Conservation (phyloP, 2,888 invertebrate species). For the Cantharis flavilabris region DNA sequence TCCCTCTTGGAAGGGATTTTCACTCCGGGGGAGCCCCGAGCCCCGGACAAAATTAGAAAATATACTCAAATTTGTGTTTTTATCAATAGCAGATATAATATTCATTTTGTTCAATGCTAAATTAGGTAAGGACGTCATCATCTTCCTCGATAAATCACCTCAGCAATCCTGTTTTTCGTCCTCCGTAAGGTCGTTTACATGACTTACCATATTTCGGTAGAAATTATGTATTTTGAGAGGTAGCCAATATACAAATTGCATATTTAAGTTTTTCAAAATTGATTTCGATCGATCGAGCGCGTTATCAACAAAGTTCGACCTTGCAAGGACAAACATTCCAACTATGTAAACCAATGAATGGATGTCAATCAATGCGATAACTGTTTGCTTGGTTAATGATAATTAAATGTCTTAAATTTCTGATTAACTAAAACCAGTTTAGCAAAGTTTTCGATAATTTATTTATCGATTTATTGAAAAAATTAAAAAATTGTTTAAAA, state of each 20-base stretch:
- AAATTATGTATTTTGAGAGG: not conserved
- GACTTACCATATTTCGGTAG: not conserved
- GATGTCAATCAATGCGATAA: not conserved
- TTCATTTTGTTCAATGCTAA: not conserved
- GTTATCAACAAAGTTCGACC: not conserved
- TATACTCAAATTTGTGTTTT: too few species aligned
- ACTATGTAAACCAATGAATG: not conserved
- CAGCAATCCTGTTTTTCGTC: not conserved
- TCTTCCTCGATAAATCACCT: not conserved
- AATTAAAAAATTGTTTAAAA: not conserved
- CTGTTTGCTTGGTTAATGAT: not conserved
- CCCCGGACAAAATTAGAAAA: too few species aligned
- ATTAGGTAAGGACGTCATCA: not conserved
- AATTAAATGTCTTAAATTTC: not conserved
- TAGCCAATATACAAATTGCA: too few species aligned
- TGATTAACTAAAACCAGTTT: not conserved
- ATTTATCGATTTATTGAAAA: not conserved
- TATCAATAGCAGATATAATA: too few species aligned
- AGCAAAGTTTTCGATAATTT: not conserved
- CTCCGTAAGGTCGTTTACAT: not conserved
- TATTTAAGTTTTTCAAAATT: not conserved
- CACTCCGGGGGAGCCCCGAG: too few species aligned
- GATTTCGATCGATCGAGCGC: not conserved
- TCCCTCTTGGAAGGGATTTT: too few species aligned
- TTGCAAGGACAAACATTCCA: not conserved